Conservation (phyloP, 2,888 invertebrate genomes). For the Volucella inflata region DNA sequence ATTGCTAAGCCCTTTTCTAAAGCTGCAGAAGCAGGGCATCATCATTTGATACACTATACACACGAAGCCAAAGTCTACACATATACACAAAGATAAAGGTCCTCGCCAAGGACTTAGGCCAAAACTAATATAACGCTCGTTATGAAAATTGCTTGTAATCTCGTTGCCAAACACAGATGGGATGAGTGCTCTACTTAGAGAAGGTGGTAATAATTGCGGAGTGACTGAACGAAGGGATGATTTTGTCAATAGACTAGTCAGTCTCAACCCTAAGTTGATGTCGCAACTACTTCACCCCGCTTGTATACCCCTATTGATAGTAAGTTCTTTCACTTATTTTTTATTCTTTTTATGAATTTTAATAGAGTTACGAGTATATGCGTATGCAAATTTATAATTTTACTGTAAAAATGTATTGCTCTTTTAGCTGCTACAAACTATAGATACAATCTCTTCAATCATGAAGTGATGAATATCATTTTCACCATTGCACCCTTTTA, state of each 20-base stretch:
- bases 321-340: constrained; percentile 73
- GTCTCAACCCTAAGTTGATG: background rate
- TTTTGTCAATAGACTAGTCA: background rate
- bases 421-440: constrained; percentile 40
- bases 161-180: constrained; percentile 52
- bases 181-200: constrained; percentile 61
- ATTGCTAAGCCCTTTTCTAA: too few relatives aligned
- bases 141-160: constrained; percentile 76
- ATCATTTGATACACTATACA: constrained; percentile 25
- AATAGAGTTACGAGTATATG: constrained; percentile 44
- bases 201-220: constrained; percentile 71
- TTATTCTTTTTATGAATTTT: constrained; percentile 76
- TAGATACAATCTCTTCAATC: constrained; percentile 59
- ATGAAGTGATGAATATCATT: constrained; percentile 69
- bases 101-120: constrained; percentile 72
- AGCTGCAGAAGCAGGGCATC: too few relatives aligned
- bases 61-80: constrained; percentile 9
- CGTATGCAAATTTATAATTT: constrained; percentile 66
- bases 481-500: constrained; percentile 46
- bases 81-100: constrained; percentile 40
- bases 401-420: constrained; percentile 71
- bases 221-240: constrained; percentile 65
- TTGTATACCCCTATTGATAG: background rate
- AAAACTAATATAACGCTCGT: constrained; percentile 75
- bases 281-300: background rate